Base-by-base conservation (phyloP, 35 echinoderm and acorn worm genomes). In the Chiridota heheva region DNA sequence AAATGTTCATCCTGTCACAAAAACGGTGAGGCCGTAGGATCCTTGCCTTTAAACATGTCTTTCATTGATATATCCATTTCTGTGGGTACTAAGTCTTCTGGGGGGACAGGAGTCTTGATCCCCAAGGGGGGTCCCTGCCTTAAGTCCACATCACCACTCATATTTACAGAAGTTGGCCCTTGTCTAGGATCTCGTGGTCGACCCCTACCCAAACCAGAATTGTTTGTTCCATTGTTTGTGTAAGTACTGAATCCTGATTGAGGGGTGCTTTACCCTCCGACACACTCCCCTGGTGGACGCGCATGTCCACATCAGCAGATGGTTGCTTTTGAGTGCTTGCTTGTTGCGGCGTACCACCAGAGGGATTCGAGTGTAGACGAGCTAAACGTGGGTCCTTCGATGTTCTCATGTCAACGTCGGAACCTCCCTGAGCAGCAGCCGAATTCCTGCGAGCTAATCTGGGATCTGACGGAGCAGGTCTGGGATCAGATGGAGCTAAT, bases 11-110 rank as follows among this genome's bases (percentile, higher is more conserved):
- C 27, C 26, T 67, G 20, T 88, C 46, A 93, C 33, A 86, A 81
- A 68, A 93, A 93, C 5, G 90, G 84, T 0, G 90, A 93, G n/a
- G 90, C 90, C 4, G 84, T 93, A 3, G 90, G 90, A 30, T 93
- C 90, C 57, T 79, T 81, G 5, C 78, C 80, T 60, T 93, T 93
- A 36, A 93, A 93, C 90, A 93, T 93, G 63, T 93, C 90, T 57
- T 93, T 93, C 1, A 93, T 70, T 28, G 86, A 77, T 28, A 93
- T 88, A 16, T 81, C 90, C 16, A 64, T 53, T 53, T 73, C 77
- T 16, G 28, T 63, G 31, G 30, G 46, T 13, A 81, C 83, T n/a
- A 46, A 46, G 8, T 86, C 81, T 18, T 70, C 80, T 63, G 77
- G 58, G 18, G 51, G 47, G 33, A 62, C 58, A 37, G 75, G 83